These are phyloP conservation scores for Pygoscelis adeliae DNA, from an alignment of 2,113 vertebrate species.

Conservation along the genomic window DNA sequence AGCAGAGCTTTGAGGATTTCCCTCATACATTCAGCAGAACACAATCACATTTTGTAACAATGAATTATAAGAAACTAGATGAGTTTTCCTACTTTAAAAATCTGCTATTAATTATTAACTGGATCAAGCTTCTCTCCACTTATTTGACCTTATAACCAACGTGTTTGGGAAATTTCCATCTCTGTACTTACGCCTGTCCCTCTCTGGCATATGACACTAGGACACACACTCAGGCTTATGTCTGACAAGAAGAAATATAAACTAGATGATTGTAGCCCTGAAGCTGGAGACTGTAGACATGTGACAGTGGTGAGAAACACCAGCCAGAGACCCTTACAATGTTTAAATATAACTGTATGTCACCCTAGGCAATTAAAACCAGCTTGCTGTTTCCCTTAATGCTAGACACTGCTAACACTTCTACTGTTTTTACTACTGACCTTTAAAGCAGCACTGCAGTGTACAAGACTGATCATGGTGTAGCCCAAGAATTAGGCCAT, in stretches of 20 bases:
- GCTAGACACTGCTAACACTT: neutral
- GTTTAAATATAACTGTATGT: neutral
- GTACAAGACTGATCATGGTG: neutral
- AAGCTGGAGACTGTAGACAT: neutral
- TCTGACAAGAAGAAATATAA: neutral
- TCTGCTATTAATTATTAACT: constrained; percentile 25
- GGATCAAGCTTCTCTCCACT: neutral
- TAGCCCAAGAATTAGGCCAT: neutral
- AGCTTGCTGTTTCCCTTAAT: neutral
- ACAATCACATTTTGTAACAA: neutral
- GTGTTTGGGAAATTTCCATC: neutral
- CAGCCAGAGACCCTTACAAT: neutral
- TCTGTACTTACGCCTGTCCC: neutral
- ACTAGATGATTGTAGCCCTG: neutral
- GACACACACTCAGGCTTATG: neutral
- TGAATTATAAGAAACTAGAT: constrained; percentile 6
- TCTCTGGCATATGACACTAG: neutral
- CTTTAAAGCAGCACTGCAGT: neutral
- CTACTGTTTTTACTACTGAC: neutral
- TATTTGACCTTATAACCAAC: neutral
- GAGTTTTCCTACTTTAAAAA: neutral
- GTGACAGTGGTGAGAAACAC: neutral
- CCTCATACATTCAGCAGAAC: constrained; percentile 8
- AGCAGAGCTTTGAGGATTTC: neutral
- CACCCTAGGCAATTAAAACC: neutral